Percentiles rank a stretch among this genome's conserved stretches.
These are phyloP conservation scores for Phengaris arion DNA, from an alignment of 2,888 invertebrate genomes.

Conservation along the genomic window DNA sequence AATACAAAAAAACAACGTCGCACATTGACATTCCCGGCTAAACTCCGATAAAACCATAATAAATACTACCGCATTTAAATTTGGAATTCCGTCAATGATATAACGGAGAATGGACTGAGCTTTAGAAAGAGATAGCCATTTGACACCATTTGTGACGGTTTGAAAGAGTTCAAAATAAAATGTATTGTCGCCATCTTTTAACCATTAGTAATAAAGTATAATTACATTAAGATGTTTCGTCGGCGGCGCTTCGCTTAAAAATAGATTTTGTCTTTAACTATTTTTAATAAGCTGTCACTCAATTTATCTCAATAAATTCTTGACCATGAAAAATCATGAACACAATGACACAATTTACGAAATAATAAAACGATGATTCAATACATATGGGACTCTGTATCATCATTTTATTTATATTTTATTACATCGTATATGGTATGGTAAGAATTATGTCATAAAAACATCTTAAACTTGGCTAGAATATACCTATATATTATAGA, in stretches of 20 bases:
- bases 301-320: conserved; percentile 10
- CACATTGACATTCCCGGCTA: no score
- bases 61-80: background rate
- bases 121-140: no score
- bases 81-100: background rate
- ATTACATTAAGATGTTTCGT: background rate
- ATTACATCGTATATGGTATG: background rate
- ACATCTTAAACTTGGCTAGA: background rate
- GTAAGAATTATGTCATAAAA: background rate
- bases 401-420: background rate
- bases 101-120: no score
- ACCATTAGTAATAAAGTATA: no score
- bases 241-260: background rate
- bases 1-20: no score
- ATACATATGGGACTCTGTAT: background rate
- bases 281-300: conserved; percentile 3
- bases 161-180: no score
- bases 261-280: background rate
- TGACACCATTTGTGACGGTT: no score
- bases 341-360: conserved; percentile 15
- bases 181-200: no score
- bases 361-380: conserved; percentile 12
- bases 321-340: conserved; percentile 18
- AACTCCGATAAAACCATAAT: no score
- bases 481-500: no score